These are phyloP conservation scores for Conus betulinus DNA, from an alignment of 1,140 invertebrate genomes.

Conservation along the genomic window DNA sequence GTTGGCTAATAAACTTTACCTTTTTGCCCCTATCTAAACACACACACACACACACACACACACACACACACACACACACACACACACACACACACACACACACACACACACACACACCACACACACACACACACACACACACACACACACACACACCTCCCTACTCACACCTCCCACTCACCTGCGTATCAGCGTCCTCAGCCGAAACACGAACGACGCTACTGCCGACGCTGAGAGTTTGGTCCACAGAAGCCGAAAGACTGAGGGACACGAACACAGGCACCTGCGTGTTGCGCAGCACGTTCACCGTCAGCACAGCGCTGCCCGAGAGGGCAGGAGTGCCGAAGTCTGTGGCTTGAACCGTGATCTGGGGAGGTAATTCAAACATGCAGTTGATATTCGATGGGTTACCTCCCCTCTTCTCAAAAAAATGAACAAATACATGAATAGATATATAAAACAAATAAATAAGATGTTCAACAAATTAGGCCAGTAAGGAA, in stretches of 20 bases:
- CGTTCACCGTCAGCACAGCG: slow-evolving; percentile 84
- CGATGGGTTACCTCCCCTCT: neutral
- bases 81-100: too few species aligned
- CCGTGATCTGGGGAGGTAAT: slow-evolving; percentile 80
- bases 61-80: too few species aligned
- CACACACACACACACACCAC: too few species aligned
- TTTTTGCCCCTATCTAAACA: too few species aligned
- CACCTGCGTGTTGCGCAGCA: slow-evolving; percentile 53
- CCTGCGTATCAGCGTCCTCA: slow-evolving; percentile 48
- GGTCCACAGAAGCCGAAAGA: slow-evolving; percentile 30
- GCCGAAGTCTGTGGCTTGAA: slow-evolving; percentile 92
- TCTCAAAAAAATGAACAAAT: too few species aligned
- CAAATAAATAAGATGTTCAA: too few species aligned
- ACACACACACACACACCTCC: neutral
- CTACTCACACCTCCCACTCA: neutral
- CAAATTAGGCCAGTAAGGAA: too few species aligned
- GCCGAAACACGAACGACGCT: slow-evolving; percentile 44
- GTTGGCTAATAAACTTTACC: too few species aligned
- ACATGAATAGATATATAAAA: too few species aligned
- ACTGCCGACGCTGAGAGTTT: slow-evolving; percentile 36
- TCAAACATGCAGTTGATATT: slow-evolving; percentile 76
- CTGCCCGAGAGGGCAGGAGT: slow-evolving; percentile 90
- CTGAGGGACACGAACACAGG: slow-evolving; percentile 43
- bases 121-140: too few species aligned
- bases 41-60: too few species aligned